These are phyloP conservation scores for Drosophila leonis DNA, from an alignment of 2,888 invertebrate genomes.

Conservation along the genomic window DNA sequence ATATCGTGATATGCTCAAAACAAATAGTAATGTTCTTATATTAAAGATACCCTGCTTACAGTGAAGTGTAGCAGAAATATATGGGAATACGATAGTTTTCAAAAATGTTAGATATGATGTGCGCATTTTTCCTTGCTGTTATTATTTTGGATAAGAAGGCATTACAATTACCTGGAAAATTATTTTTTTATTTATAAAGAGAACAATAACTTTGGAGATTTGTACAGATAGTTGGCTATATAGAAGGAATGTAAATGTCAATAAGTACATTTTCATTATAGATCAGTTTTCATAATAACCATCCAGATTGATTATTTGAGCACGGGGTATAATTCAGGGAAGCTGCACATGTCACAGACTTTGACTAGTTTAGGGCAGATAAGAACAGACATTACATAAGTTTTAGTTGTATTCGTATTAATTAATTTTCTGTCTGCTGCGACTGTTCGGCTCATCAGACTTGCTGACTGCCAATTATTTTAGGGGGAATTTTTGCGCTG, in stretches of 20 bases:
- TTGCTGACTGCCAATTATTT: conserved; percentile 15
- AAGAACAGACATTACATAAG: conserved; percentile 5
- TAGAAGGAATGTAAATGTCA: too few relatives aligned
- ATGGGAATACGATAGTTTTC: background rate
- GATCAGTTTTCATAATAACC: background rate
- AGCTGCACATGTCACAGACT: background rate
- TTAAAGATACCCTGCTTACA: background rate
- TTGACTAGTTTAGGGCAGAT: background rate
- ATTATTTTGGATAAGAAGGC: background rate
- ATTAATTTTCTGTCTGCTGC: background rate
- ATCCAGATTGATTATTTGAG: background rate
- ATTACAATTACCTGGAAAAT: background rate
- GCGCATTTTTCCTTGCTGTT: background rate
- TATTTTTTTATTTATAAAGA: background rate
- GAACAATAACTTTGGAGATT: background rate
- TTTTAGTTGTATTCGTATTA: background rate
- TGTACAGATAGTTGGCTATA: too few relatives aligned
- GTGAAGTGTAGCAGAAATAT: background rate
- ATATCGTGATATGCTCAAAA: conserved; percentile 3
- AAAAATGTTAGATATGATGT: background rate
- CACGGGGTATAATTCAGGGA: background rate
- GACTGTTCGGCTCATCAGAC: conserved; percentile 5
- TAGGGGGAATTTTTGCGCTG: conserved; percentile 12
- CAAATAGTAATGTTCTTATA: background rate
- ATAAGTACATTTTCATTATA: too few relatives aligned